Conservation (phyloP, 2,797 vertebrate species). For the Coccyzus lansbergi region DNA sequence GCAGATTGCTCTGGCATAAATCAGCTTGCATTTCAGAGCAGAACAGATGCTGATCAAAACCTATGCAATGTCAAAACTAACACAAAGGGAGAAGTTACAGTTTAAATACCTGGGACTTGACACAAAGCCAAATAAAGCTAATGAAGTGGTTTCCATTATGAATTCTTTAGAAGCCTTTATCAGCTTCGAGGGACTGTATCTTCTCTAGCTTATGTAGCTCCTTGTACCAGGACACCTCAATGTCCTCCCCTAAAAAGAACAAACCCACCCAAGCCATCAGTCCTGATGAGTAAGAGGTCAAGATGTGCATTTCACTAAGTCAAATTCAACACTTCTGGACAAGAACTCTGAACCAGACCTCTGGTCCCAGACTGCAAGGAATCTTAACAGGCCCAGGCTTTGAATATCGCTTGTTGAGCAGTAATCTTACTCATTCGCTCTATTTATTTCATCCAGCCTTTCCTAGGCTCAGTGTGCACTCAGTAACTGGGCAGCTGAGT, state of each 20-base stretch:
- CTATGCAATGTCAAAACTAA: background rate
- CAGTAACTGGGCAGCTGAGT: background rate
- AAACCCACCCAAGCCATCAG: background rate
- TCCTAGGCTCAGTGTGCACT: background rate
- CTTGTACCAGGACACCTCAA: background rate
- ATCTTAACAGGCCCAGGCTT: background rate
- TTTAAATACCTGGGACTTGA: background rate
- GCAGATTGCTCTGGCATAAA: slow-evolving; percentile 5
- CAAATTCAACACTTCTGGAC: background rate
- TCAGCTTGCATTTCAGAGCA: slow-evolving; percentile 1
- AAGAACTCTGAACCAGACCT: background rate
- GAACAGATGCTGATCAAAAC: slow-evolving; percentile 1
- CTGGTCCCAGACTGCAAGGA: background rate
- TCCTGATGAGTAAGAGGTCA: background rate
- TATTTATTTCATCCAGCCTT: background rate
- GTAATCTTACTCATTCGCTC: background rate
- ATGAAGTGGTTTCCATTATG: background rate
- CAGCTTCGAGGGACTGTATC: background rate
- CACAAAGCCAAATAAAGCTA: background rate
- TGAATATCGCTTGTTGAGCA: background rate
- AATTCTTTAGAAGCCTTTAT: background rate
- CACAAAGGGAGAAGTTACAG: background rate
- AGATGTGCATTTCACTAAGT: background rate
- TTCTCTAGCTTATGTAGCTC: background rate
- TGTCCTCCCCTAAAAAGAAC: background rate